Percentiles rank a stretch among this genome's conserved stretches.
Conservation (phyloP, 2,797 vertebrate species). For the Rhyacichthys aspro region DNA sequence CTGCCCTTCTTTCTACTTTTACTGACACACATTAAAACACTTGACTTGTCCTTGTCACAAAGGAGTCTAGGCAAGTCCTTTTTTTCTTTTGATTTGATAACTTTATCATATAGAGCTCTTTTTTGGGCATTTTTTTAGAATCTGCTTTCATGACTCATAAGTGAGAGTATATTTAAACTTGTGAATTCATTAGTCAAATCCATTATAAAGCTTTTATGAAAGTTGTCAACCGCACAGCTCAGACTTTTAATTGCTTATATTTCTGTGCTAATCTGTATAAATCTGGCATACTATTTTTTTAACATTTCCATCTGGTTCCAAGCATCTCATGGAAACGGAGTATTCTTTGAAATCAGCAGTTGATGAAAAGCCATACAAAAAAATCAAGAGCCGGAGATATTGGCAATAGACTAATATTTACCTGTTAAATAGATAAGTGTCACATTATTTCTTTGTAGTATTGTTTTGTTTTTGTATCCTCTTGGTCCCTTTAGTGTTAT, state of each 20-base stretch:
- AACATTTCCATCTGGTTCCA: neutral
- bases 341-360: neutral
- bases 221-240: constrained; percentile 12
- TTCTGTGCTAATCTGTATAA: neutral
- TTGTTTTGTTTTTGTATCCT: too few species aligned
- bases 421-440: too few species aligned
- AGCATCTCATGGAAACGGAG: neutral
- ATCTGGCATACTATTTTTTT: neutral
- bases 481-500: too few species aligned
- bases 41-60: neutral
- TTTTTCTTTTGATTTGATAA: constrained; percentile 29
- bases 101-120: constrained; percentile 10
- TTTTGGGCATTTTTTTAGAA: constrained; percentile 25
- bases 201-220: constrained; percentile 31
- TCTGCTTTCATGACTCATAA: constrained; percentile 27
- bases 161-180: constrained; percentile 21
- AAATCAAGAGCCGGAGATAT: too few species aligned
- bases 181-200: constrained; percentile 21
- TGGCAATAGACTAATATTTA: too few species aligned
- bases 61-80: constrained; percentile 12
- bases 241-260: constrained; percentile 1
- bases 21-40: neutral
- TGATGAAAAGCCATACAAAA: neutral
- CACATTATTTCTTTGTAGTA: too few species aligned
- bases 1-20: neutral